Base-by-base conservation (phyloP, 1,140 invertebrate genomes). In the Microplitis demolitor region DNA sequence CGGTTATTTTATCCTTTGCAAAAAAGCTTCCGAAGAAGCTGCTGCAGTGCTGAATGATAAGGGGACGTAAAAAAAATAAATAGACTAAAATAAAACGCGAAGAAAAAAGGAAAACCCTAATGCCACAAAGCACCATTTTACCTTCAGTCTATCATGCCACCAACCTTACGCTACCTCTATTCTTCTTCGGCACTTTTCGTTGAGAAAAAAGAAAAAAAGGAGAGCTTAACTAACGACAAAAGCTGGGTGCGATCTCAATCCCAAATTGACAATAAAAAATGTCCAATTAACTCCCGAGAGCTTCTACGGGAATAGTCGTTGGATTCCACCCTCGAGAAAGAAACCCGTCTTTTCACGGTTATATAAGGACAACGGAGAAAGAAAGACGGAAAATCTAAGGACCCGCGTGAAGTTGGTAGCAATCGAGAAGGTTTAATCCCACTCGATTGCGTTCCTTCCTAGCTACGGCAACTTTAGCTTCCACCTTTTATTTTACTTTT, bases 191-290 rank as follows among this genome's bases (percentile, higher is more conserved):
- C n/a, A 33, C 2, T 45, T 53, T 63, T 14, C 31, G 16, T 66
- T 4, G 11, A 50, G 39, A 6, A 37, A 13, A 33, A 50, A 33
- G 0, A 37, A 33, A 34, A 31, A 13, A 31, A 31, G n/a, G 16
- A 14, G 50, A 16, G 13, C 66, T 63, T 69, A 74, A 61, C 31
- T 75, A 71, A 78, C 78, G 79, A 85, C 81, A 85, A 84, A 84
- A 80, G 81, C 78, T 71, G 64, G 51, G 33, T 71, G 76, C 13
- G 78, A 85, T 86, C 82, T 85, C 83, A 84, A 86, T 85, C 83
- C 80, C 82, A 85, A 84, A 87, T 86, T 83, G 83, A 85, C 84
- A 83, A 86, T 87, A 86, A 86, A 86, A 86, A 87, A 86, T 85
- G 82, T 85, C 79, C 84, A 85, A 86, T 86, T 86, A 85, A 86